Evolutionary conservation across 2,113 vertebrate species (phyloP).

Genomic region (Argyrosomus japonicus): DNA sequence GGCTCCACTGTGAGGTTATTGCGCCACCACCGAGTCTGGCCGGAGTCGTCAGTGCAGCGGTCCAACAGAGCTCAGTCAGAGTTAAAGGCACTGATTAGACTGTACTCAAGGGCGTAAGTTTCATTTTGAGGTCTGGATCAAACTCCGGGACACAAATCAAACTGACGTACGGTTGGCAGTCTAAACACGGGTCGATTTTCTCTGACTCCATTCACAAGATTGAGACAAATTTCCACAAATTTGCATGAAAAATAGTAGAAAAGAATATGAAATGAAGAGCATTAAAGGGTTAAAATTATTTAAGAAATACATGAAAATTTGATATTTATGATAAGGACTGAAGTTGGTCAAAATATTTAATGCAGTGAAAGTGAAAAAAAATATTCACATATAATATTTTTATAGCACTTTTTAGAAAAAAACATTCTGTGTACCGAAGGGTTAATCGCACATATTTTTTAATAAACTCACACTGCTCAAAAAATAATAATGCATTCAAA

Average conservation of each 20-base stretch:
- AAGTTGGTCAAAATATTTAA: too few relatives aligned
- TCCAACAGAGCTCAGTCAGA: background rate
- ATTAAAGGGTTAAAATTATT: too few relatives aligned
- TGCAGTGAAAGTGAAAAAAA: too few relatives aligned
- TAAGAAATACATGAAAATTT: too few relatives aligned
- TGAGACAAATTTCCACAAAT: background rate
- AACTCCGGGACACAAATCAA: background rate
- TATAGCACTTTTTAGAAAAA: too few relatives aligned
- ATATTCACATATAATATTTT: too few relatives aligned
- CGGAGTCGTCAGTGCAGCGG: slow-evolving; percentile 27
- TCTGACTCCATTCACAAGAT: background rate
- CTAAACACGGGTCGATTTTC: background rate
- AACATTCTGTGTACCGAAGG: too few relatives aligned
- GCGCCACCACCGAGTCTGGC: slow-evolving; percentile 65
- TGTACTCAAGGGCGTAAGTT: background rate
- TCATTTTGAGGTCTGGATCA: background rate
- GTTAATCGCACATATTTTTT: too few relatives aligned
- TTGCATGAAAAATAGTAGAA: background rate
- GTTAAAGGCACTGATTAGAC: background rate
- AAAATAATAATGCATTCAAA: too few relatives aligned
- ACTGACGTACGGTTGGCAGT: background rate
- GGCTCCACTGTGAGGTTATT: slow-evolving; percentile 51
- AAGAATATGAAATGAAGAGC: background rate
- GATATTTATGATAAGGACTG: too few relatives aligned
- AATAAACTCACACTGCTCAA: too few relatives aligned